These are phyloP conservation scores for Selenia dentaria DNA, from an alignment of 2,888 invertebrate genomes.

Conservation along the genomic window DNA sequence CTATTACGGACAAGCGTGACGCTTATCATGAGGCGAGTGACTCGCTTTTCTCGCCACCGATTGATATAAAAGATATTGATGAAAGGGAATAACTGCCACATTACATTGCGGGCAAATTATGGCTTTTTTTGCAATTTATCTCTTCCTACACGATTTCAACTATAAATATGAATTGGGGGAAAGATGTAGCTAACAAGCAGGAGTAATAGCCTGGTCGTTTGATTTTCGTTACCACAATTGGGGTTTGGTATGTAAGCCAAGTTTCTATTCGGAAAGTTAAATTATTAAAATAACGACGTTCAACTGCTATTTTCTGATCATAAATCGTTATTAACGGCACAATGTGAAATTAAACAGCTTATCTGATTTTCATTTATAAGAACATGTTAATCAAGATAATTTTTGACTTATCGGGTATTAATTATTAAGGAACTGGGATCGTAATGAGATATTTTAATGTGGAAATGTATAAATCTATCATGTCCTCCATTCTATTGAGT, in stretches of 20 bases:
- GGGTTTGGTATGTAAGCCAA: conserved; percentile 39
- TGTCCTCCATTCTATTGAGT: too few relatives aligned
- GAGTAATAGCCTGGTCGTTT: conserved; percentile 30
- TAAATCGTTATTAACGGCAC: conserved; percentile 35
- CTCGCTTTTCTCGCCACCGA: too few relatives aligned
- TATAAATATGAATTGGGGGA: conserved; percentile 18
- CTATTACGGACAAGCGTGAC: too few relatives aligned
- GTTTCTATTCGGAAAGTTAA: conserved; percentile 23
- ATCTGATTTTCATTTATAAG: too few relatives aligned
- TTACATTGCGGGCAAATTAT: conserved; percentile 22
- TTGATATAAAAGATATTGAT: too few relatives aligned
- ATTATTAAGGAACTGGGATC: too few relatives aligned
- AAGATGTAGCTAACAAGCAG: conserved; percentile 15
- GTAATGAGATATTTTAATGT: too few relatives aligned
- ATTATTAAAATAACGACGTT: conserved; percentile 28
- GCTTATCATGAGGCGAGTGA: too few relatives aligned
- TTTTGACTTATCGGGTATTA: too few relatives aligned
- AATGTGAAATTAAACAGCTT: conserved; percentile 39
- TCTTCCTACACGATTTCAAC: conserved; percentile 9
- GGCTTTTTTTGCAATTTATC: conserved; percentile 26
- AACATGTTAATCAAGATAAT: background rate
- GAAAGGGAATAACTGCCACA: conserved; percentile 22
- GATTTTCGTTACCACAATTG: conserved; percentile 36
- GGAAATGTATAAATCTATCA: too few relatives aligned
- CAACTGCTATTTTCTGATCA: conserved; percentile 30